Evolutionary conservation across 2,797 vertebrate genomes (phyloP).

Genomic region (Siniperca obscura): DNA sequence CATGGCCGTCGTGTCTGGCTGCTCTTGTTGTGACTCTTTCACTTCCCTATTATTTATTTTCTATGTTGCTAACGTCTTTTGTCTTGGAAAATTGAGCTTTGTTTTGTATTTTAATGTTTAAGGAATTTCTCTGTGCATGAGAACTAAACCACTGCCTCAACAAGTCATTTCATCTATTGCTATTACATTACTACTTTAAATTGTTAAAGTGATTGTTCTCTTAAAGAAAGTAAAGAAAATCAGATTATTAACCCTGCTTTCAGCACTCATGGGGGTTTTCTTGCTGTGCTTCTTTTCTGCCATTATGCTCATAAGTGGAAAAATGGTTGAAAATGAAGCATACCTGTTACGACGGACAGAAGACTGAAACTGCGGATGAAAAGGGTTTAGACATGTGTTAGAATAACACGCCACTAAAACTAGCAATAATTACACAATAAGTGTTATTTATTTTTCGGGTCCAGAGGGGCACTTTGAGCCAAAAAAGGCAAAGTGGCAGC

Average conservation of each 20-base stretch:
- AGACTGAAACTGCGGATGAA: neutral
- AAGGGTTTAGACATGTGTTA: neutral
- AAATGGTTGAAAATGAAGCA: neutral
- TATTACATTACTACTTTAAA: neutral
- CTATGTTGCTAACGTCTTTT: conserved; percentile 10
- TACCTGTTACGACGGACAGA: neutral
- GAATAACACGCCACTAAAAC: neutral
- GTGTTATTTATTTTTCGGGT: neutral
- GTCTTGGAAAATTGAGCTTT: conserved; percentile 8
- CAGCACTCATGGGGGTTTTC: neutral
- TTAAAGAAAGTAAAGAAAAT: neutral
- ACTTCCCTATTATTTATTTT: conserved; percentile 20
- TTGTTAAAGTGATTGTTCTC: neutral
- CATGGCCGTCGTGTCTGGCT: conserved; percentile 26
- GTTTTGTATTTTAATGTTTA: conserved; percentile 7
- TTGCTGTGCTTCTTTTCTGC: too few relatives aligned
- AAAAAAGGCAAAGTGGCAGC: neutral
- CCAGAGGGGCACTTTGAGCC: neutral
- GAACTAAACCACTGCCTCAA: neutral
- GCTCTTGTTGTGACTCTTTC: conserved; percentile 23
- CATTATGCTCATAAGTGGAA: neutral
- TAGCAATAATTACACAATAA: neutral
- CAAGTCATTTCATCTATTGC: neutral
- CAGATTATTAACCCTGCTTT: neutral
- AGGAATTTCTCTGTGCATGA: conserved; percentile 5